A percentile compares a stretch with the other conserved stretches of the same genome.
These are phyloP conservation scores for Spheniscus humboldti DNA, from an alignment of 2,797 vertebrate species.

Conservation along the genomic window DNA sequence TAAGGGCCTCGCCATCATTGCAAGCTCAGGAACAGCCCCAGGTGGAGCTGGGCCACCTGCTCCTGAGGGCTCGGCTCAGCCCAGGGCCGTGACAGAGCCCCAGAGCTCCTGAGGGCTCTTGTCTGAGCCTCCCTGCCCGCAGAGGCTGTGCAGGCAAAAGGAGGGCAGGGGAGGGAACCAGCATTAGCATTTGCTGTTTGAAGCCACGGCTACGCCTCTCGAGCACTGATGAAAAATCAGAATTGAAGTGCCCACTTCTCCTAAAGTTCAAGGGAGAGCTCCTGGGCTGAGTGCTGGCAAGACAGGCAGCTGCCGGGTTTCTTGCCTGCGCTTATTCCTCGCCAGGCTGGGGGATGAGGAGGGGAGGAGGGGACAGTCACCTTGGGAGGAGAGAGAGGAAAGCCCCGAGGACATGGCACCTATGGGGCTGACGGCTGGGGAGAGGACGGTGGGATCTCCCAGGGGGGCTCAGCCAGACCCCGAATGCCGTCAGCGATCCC, in stretches of 20 bases:
- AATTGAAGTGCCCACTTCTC: neutral
- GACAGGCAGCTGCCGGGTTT: neutral
- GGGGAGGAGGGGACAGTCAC: neutral
- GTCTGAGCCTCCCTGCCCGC: neutral
- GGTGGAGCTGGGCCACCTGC: rapidly evolving
- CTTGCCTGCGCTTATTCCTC: neutral
- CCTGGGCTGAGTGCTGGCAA: neutral
- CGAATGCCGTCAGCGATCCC: neutral
- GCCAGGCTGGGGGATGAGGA: neutral
- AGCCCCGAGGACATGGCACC: neutral
- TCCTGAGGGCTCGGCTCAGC: neutral
- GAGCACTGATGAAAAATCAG: neutral
- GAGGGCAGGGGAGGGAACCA: neutral
- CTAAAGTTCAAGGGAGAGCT: neutral
- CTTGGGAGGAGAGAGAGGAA: neutral
- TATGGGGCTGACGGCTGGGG: neutral
- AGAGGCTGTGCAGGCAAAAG: neutral
- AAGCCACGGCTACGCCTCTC: neutral
- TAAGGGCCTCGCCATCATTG: neutral
- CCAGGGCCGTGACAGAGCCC: neutral
- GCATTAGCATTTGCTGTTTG: neutral
- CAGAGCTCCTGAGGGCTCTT: neutral
- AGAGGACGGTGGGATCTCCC: neutral
- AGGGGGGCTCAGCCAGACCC: neutral
- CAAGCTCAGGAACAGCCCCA: neutral